These are phyloP conservation scores for Macaria notata DNA, from an alignment of 2,888 invertebrate genomes.

Conservation along the genomic window DNA sequence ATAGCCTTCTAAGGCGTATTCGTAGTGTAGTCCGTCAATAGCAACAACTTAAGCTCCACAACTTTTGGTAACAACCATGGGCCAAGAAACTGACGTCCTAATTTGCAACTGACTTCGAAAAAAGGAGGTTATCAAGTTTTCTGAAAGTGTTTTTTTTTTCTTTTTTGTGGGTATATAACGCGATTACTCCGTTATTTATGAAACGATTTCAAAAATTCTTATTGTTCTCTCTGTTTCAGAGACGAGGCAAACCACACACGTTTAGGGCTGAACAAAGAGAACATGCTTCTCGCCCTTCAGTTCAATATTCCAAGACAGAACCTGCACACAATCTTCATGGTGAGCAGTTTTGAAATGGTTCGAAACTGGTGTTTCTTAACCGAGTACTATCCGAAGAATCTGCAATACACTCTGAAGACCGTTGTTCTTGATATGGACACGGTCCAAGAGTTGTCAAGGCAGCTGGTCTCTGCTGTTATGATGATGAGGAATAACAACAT, in stretches of 20 bases:
- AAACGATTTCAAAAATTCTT: no score
- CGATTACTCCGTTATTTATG: no score
- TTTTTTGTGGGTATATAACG: no score
- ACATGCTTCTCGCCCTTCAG: constrained; percentile 45
- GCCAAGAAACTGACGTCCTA: no score
- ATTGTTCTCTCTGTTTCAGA: constrained; percentile 22
- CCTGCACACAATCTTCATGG: constrained; percentile 38
- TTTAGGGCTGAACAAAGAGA: constrained; percentile 30
- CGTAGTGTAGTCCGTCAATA: no score
- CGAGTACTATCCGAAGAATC: constrained; percentile 56
- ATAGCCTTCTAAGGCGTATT: no score
- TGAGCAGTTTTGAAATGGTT: constrained; percentile 38
- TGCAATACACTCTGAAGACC: constrained; percentile 41
- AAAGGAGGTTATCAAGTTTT: no score
- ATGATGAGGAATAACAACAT: constrained; percentile 48
- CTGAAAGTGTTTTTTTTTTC: no score
- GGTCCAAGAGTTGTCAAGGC: constrained; percentile 50
- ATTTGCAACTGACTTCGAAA: no score
- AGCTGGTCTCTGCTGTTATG: constrained; percentile 54
- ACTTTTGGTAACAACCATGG: no score
- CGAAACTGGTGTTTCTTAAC: constrained; percentile 49
- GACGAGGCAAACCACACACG: not conserved
- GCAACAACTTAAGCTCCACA: no score
- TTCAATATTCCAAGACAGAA: constrained; percentile 38
- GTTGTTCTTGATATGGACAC: constrained; percentile 47